Evolutionary conservation across 1,140 invertebrate species (phyloP), one percentile per base, ranked within the genome.

Genomic region (Parasteatoda tepidariorum): DNA sequence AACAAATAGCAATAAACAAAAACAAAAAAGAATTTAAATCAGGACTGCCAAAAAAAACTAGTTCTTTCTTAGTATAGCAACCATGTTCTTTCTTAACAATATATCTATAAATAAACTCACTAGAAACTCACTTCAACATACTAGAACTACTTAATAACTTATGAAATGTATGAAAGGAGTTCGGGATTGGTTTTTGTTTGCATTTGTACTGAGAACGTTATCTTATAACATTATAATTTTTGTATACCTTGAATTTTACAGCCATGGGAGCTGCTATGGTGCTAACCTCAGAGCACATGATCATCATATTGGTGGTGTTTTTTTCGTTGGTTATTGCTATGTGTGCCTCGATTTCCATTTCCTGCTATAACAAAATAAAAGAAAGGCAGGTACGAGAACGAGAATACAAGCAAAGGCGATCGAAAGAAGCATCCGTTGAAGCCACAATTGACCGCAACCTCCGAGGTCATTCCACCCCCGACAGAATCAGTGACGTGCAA

Each of bases 241-340:
- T 28, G 26, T 64, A 30, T 30, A 24, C 13, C 31, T 64, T 67
- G 1, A 34, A 15, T n/a, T 3, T 54, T 6, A 0, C 34, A 82
- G 78, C 48, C 2, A 24, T 82, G 7, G 78, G 78, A 2, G 67
- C 67, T 15, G 38, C 48, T 6, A 71, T 71, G 66, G 55, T 79
- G 13, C 26, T 84, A 38, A 85, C 84, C 18, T 88, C 87, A 0
- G 92, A 94, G 59, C 94, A 96, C 87, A 95, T 96, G 87, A 91
- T 95, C 85, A 94, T 96, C 85, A 97, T 97, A 67, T 91, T 97
- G 84, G 92, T 96, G 18, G 93, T 97, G 38, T 97, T 97, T 87
- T 94, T 93, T 18, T 88, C 96, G 22, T 95, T 97, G 61, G 91
- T 97, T 66, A 93, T 93, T 33, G 95, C 95, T 15, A 95, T 97